phyloP scores from a whole-genome alignment of 2,888 invertebrate species.

The Pollenia labialis region DNA sequence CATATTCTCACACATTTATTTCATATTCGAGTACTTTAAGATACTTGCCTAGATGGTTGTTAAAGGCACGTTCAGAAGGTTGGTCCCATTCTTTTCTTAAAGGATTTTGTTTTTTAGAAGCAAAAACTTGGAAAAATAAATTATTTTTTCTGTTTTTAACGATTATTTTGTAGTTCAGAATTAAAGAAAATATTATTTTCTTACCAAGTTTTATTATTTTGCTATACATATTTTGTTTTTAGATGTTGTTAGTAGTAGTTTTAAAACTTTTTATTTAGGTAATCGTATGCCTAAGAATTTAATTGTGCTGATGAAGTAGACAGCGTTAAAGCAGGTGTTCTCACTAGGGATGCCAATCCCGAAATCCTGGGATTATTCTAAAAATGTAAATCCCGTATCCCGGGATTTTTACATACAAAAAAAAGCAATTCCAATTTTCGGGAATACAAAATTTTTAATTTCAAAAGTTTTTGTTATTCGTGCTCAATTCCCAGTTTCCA shows the following conservation, averaged over 20 bases:
- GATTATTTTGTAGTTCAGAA: slow-evolving; percentile 35
- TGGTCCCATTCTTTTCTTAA: neutral
- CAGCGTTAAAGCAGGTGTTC: slow-evolving; percentile 14
- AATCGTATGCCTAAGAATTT: slow-evolving; percentile 57
- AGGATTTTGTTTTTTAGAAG: slow-evolving; percentile 19
- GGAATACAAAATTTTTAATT: no score
- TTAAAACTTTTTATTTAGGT: neutral
- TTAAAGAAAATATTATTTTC: slow-evolving; percentile 54
- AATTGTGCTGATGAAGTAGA: slow-evolving; percentile 37
- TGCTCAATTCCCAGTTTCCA: no score
- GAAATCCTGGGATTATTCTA: no score
- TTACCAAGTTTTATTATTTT: slow-evolving; percentile 3
- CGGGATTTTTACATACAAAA: no score
- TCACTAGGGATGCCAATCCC: no score
- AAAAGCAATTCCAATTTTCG: no score
- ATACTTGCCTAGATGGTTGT: neutral
- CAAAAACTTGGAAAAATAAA: neutral
- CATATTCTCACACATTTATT: slow-evolving; percentile 1
- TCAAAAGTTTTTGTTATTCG: no score
- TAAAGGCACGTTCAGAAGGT: slow-evolving; percentile 42
- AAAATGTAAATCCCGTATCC: no score
- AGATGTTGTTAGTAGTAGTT: neutral
- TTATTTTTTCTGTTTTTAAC: slow-evolving; percentile 17
- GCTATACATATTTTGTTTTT: neutral
- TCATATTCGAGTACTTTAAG: neutral